A percentile compares a stretch with the other conserved stretches of the same genome.
Evolutionary conservation across 2,797 vertebrate genomes (phyloP).

Genomic region (Austrolebias charrua): DNA sequence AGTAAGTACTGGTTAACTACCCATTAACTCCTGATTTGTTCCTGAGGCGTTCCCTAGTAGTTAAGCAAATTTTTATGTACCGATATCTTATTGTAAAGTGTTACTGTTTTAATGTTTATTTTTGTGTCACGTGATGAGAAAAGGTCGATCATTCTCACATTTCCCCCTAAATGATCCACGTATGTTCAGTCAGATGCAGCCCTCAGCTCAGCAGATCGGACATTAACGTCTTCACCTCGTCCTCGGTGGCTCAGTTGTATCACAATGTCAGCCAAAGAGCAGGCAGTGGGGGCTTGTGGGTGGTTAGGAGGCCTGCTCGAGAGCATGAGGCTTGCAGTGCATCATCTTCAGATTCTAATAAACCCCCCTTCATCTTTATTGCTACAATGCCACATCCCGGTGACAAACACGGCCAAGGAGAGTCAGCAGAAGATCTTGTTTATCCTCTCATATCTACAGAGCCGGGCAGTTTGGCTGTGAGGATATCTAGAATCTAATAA

Average conservation of each 20-base stretch:
- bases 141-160: conserved; percentile 26
- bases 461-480: neutral
- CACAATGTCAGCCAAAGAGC: conserved; percentile 31
- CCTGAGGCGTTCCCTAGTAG: too few species aligned
- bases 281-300: conserved; percentile 22
- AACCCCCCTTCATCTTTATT: conserved; percentile 43
- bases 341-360: conserved; percentile 45
- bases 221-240: conserved; percentile 24
- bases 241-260: conserved; percentile 30
- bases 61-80: too few species aligned
- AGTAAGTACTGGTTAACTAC: too few species aligned
- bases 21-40: too few species aligned
- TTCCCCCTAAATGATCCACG: conserved; percentile 23
- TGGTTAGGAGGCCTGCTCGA: conserved; percentile 39
- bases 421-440: conserved; percentile 38
- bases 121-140: conserved; percentile 18
- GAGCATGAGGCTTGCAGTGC: conserved; percentile 30
- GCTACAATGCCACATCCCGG: conserved; percentile 22
- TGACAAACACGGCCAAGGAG: conserved; percentile 27
- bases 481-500: neutral
- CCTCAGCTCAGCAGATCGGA: conserved; percentile 2
- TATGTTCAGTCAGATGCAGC: conserved; percentile 25
- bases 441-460: neutral
- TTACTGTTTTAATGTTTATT: conserved; percentile 10
- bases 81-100: too few species aligned